Evolutionary conservation across 2,113 vertebrate genomes (phyloP).

Genomic region (Leptocoma aspasia): DNA sequence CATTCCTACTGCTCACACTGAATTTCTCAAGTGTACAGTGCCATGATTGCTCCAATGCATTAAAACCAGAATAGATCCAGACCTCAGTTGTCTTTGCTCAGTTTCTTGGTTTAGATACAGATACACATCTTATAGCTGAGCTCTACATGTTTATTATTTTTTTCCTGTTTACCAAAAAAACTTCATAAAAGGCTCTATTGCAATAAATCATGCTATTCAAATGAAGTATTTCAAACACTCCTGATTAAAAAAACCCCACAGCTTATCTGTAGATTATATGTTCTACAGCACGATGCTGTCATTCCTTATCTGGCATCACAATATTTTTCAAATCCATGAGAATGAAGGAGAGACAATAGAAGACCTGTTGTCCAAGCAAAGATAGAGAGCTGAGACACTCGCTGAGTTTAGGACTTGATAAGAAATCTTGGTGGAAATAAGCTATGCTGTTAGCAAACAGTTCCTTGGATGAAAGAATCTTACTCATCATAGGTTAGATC

Average conservation of each 20-base stretch:
- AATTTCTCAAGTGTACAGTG: neutral
- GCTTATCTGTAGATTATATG: neutral
- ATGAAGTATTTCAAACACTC: neutral
- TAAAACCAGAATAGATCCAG: neutral
- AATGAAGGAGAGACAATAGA: neutral
- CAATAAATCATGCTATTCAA: neutral
- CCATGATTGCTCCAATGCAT: neutral
- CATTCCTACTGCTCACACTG: neutral
- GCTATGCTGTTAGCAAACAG: neutral
- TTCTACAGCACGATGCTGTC: neutral
- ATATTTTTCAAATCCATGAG: neutral
- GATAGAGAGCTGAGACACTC: neutral
- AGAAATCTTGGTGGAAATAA: neutral
- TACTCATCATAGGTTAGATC: neutral
- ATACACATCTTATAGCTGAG: neutral
- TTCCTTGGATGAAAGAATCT: neutral
- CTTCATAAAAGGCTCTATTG: neutral
- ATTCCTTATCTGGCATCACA: neutral
- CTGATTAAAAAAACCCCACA: neutral
- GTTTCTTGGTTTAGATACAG: neutral
- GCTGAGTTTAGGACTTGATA: neutral
- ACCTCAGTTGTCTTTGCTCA: neutral
- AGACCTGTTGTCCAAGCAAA: neutral
- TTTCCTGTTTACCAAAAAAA: neutral
- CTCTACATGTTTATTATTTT: neutral